Conservation (phyloP, 1,140 invertebrate species). For the Copidosoma floridanum region DNA sequence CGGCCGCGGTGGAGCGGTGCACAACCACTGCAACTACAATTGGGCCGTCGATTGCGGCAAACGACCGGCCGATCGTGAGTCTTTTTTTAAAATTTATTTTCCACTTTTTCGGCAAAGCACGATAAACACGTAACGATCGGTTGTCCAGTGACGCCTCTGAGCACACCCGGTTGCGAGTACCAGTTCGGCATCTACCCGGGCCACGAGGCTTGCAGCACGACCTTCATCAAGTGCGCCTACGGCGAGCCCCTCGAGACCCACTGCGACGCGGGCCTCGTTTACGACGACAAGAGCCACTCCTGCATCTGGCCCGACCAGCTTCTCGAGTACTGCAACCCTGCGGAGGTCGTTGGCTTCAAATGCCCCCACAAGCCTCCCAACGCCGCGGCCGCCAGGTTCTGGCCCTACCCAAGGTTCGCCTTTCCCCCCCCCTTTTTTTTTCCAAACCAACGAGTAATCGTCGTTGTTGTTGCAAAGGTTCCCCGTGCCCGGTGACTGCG, state of each 20-base stretch:
- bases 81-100: too few species aligned
- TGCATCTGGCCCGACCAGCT: slow-evolving; percentile 94
- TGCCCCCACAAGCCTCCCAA: slow-evolving; percentile 79
- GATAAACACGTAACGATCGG: too few species aligned
- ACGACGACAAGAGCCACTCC: slow-evolving; percentile 81
- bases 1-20: slow-evolving; percentile 80
- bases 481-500: slow-evolving; percentile 78
- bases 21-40: slow-evolving; percentile 91
- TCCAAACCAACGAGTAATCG: not conserved
- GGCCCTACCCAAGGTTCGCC: slow-evolving; percentile 82
- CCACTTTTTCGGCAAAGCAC: too few species aligned
- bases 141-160: slow-evolving; percentile 72
- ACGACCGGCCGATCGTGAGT: slow-evolving; percentile 78
- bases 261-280: slow-evolving; percentile 83
- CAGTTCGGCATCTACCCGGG: slow-evolving; percentile 86
- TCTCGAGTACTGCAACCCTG: slow-evolving; percentile 81
- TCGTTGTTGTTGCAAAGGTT: slow-evolving; percentile 57
- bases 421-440: too few species aligned
- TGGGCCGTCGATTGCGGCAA: slow-evolving; percentile 88
- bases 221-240: slow-evolving; percentile 82
- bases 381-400: slow-evolving; percentile 79
- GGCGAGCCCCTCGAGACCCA: slow-evolving; percentile 75
- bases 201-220: slow-evolving; percentile 75
- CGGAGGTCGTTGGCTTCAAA: slow-evolving; percentile 80
- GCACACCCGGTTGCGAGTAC: slow-evolving; percentile 79